Base-by-base conservation (phyloP, 2,888 invertebrate species). In the Dioctria linearis region DNA sequence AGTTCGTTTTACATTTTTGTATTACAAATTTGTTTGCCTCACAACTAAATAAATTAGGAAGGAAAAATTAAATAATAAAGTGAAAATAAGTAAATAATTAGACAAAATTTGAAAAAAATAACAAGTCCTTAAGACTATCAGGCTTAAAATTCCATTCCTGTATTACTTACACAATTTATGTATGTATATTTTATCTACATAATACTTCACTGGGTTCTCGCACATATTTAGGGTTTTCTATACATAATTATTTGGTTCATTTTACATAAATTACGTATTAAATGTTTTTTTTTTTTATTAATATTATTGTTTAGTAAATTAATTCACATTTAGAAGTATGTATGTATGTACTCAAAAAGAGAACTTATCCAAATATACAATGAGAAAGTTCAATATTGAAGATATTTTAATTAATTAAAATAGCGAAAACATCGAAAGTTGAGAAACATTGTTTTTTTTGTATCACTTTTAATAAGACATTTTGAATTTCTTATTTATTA, bases 1-100 rank as follows among this genome's bases (percentile, higher is more conserved):
- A 67, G 67, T 67, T 67, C 67, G 49, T 67, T 49, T 46, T 67
- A 67, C 67, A 67, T 49, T 49, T 67, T 42, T 65, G n/a, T 46
- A 46, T 49, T 43, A 67, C 67, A 67, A 67, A 51, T 43, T 43
- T 67, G 67, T 67, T 51, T 5, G 37, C 11, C 8, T 67, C 37
- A 11, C 46, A 37, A 46, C 46, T 5, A 46, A 67, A n/a, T 25
- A 46, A 43, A 67, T n/a, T 49, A 67, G 3, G 25, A 46, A 51
- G 2, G 51, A 9, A 51, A 51, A 51, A 6, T 11, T 6, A 11
- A 51, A 51, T 9, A 9, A 6, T 51, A 65, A 65, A 5, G 42
- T 57, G 13, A 63, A 63, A 63, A 3, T 3, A 25, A 63, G 37
- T 9, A 39, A 4, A 49, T 43, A 8, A 67, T 46, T 51, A 51